These are phyloP conservation scores for Promerops cafer DNA, from an alignment of 2,113 vertebrate species.

Conservation along the genomic window DNA sequence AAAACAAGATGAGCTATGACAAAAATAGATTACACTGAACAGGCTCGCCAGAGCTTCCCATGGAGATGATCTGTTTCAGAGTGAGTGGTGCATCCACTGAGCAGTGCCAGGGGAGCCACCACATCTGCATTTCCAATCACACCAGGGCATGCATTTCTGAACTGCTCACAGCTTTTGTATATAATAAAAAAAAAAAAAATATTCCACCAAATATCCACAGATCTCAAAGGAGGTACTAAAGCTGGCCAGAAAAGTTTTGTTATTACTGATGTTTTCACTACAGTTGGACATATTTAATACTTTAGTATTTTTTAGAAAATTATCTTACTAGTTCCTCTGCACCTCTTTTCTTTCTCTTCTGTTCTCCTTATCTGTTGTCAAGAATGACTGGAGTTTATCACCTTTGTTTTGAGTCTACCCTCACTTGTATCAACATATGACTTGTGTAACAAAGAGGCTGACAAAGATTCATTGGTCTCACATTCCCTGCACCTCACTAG, in stretches of 20 bases:
- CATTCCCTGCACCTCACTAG: not conserved
- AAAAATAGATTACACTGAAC: slow-evolving; percentile 38
- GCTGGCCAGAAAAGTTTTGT: not conserved
- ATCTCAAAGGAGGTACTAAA: not conserved
- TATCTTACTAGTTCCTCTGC: not conserved
- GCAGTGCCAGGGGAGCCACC: not conserved
- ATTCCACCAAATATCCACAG: not conserved
- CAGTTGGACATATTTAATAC: not conserved
- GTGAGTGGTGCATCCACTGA: not conserved
- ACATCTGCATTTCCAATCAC: not conserved
- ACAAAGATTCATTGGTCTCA: not conserved
- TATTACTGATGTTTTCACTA: not conserved
- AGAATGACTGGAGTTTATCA: slow-evolving; percentile 9
- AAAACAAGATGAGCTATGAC: slow-evolving; percentile 31
- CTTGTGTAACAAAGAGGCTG: not conserved
- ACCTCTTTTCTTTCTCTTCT: not conserved
- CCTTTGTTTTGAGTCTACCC: not conserved
- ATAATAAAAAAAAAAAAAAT: not conserved
- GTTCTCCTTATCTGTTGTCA: not conserved
- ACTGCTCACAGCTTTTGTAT: not conserved
- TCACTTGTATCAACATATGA: not conserved
- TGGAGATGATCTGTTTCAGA: not conserved
- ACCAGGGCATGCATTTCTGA: not conserved
- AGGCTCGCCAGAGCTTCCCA: not conserved
- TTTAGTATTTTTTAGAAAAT: not conserved